phyloP scores from a whole-genome alignment of 2,797 vertebrate genomes.

The Coranthus polyacanthus region DNA sequence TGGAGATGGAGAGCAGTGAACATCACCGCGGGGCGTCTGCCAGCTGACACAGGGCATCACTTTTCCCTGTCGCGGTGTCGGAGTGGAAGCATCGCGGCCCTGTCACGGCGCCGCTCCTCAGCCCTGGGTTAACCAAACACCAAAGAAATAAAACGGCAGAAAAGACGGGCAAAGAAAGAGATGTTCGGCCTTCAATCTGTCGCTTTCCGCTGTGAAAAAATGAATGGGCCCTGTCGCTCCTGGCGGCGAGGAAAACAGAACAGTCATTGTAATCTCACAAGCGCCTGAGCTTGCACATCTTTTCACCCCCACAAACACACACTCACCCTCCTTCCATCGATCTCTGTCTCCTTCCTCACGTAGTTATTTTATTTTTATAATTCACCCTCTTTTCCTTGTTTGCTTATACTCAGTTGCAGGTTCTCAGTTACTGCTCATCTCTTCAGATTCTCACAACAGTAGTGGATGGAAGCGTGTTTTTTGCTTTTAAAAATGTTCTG shows the following conservation, averaged over 20 bases:
- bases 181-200: slow-evolving; percentile 70
- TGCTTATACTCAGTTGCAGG: too few species aligned
- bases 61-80: slow-evolving; percentile 53
- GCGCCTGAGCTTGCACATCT: slow-evolving; percentile 53
- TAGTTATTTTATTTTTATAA: slow-evolving; percentile 5
- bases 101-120: slow-evolving; percentile 52
- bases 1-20: slow-evolving; percentile 47
- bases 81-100: slow-evolving; percentile 45
- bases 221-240: slow-evolving; percentile 52
- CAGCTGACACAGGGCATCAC: slow-evolving; percentile 63
- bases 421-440: too few species aligned
- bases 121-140: slow-evolving; percentile 56
- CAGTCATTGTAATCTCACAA: slow-evolving; percentile 63
- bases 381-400: slow-evolving; percentile 5
- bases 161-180: slow-evolving; percentile 40
- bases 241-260: slow-evolving; percentile 61
- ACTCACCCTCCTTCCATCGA: slow-evolving; percentile 27
- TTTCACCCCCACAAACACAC: slow-evolving; percentile 31
- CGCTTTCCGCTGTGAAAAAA: slow-evolving; percentile 46
- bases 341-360: slow-evolving; percentile 30
- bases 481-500: too few species aligned
- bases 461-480: too few species aligned
- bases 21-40: slow-evolving; percentile 48
- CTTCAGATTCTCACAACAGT: too few species aligned
- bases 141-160: slow-evolving; percentile 7